Base-by-base conservation (phyloP, 2,888 invertebrate species). In the Andrena minutula region DNA sequence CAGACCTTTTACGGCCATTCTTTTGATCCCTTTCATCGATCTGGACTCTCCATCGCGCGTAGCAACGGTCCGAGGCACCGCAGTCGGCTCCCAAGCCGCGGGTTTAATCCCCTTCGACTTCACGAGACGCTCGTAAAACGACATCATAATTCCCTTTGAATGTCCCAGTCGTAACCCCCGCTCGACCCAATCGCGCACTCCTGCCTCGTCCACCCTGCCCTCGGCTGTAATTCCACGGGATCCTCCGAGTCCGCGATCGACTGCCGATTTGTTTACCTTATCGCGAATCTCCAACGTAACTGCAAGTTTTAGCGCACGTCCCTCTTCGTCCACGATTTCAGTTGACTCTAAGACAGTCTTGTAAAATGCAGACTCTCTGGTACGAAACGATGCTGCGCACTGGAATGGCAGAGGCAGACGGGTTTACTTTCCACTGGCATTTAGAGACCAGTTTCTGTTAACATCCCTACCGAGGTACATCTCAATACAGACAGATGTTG, bases 61-160 rank as follows among this genome's bases (percentile, higher is more conserved):
- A 30, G 58, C 23, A 77, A 63, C 66, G 53, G n/a, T 16, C 68
- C 64, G 41, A 56, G 63, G 49, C 26, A 73, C 32, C 61, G 41
- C 66, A 51, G 35, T 49, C 28, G 51, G 32, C 71, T 60, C 58
- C n/a, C 75, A 41, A 75, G 79, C 75, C 69, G 78, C 79, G 78
- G 41, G 68, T 86, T 88, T 88, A 88, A 88, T 88, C 86, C 88
- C 79, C 81, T 73, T 79, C 69, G 83, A 82, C 79, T 84, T 64
- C 84, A 81, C 81, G 77, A 77, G 65, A 51, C 80, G 76, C 78
- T 87, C 88, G 86, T 88, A 88, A 88, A 88, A 88, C 88, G 80
- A 84, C 80, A 75, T 88, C 79, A 82, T 86, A 88, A 88, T 83
- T 86, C 74, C 84, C 74, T 58, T 81, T 75, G 63, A 66, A 73